Evolutionary conservation across 2,888 invertebrate genomes (phyloP).

Genomic region (Hipparchia semele): DNA sequence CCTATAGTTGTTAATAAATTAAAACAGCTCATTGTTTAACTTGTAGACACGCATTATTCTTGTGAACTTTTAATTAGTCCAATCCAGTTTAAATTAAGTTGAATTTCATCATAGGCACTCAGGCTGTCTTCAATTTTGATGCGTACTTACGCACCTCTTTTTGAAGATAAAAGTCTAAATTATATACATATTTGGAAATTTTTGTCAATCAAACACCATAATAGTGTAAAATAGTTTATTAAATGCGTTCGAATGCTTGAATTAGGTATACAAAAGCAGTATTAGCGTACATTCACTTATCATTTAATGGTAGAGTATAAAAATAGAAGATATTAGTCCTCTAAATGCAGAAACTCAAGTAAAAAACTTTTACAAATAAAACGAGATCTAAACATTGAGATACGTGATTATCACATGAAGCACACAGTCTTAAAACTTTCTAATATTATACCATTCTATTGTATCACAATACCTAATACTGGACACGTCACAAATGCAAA

Average conservation of each 20-base stretch:
- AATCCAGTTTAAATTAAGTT: too few species aligned
- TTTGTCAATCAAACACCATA: constrained; percentile 21
- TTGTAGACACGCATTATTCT: too few species aligned
- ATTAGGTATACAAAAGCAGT: constrained; percentile 38
- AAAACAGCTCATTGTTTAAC: too few species aligned
- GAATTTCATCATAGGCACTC: too few species aligned
- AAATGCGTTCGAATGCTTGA: constrained; percentile 41
- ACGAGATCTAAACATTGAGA: constrained; percentile 55
- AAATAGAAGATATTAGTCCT: constrained; percentile 41
- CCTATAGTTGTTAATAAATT: too few species aligned
- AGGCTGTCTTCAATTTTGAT: too few species aligned
- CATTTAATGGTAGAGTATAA: constrained; percentile 38
- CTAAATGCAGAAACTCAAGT: constrained; percentile 39
- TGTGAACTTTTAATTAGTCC: too few species aligned
- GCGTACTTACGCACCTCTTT: too few species aligned
- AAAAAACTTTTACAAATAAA: constrained; percentile 43
- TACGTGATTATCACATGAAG: constrained; percentile 50
- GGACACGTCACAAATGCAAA: constrained; percentile 57
- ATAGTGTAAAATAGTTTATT: constrained; percentile 40
- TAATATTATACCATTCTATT: constrained; percentile 46
- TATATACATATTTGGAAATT: not conserved
- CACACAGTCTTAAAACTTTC: constrained; percentile 53
- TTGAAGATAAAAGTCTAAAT: too few species aligned
- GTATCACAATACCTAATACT: constrained; percentile 62
- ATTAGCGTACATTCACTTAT: constrained; percentile 25